Evolutionary conservation across 2,888 invertebrate species (phyloP), one percentile per base, ranked within the genome.

Genomic region (Hermodice carunculata): DNA sequence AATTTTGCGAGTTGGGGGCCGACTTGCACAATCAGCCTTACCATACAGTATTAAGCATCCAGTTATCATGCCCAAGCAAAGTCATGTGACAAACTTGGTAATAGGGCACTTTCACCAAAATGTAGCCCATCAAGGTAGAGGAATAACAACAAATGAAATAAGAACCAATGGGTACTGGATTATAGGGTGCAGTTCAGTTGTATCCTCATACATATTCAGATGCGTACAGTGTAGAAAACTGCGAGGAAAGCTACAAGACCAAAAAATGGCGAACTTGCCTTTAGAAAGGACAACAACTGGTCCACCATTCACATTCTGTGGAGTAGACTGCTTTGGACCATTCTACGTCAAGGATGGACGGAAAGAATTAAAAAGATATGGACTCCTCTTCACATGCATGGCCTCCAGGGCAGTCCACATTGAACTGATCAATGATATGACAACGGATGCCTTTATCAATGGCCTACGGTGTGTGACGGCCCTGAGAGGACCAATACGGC

Each of bases 311-410:
- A 70, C 68, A 1, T 69, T 67, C 52, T 63, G 67, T 57, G 74
- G 72, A 11, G 62, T 75, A 37, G 75, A 78, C 49, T 76, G 70
- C 61, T 78, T 78, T 60, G 77, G 76, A 8, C 76, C 75, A 6
- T 77, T 70, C n/a, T 19, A 58, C 2, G 64, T 71, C 0, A 77
- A 75, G 53, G 54, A 69, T 37, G 73, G 76, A n/a, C 68, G 76
- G 0, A 74, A 70, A 43, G 74, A 73, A 59, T 8, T 71, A 2
- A 77, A 75, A 61, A 57, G 73, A 14, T 76, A 74, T 69, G 75
- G 73, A 3, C 52, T 76, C 0, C 42, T 79, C 2, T 69, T 76
- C 24, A 59, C 58, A 5, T 59, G 58, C 32, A 32, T 59, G 46
- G 26, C 32, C 6, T 46, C 48, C 3, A 2, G 48, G 3, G 48